Evolutionary conservation across 2,888 invertebrate genomes (phyloP).

Genomic region (Mycalesis mineus): DNA sequence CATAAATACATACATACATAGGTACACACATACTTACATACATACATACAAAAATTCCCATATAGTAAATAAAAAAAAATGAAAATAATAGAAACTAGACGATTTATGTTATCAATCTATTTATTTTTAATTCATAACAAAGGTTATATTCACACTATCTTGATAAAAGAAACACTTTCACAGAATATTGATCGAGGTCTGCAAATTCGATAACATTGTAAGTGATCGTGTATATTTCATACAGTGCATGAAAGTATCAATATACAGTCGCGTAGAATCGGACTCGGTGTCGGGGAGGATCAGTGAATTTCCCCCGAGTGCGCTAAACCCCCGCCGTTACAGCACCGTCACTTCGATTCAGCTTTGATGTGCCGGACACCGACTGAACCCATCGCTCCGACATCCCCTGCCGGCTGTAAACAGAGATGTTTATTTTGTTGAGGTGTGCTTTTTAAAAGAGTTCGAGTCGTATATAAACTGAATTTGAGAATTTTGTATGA

Average conservation of each 20-base stretch:
- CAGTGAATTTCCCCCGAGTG: conserved; percentile 70
- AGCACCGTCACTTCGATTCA: conserved; percentile 53
- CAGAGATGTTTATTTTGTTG: not conserved
- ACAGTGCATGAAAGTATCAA: conserved; percentile 1
- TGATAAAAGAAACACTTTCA: too few species aligned
- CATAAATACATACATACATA: too few species aligned
- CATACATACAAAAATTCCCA: too few species aligned
- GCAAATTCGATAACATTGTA: not conserved
- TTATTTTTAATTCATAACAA: too few species aligned
- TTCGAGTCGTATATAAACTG: too few species aligned
- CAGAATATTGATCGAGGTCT: too few species aligned
- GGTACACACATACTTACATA: too few species aligned
- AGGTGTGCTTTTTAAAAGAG: not conserved
- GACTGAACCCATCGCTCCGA: conserved; percentile 3
- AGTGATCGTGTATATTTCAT: not conserved
- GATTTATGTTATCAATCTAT: too few species aligned
- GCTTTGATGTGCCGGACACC: conserved; percentile 46
- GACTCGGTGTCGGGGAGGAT: conserved; percentile 42
- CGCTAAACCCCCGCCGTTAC: conserved; percentile 58
- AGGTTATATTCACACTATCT: too few species aligned
- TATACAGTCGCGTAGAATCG: not conserved
- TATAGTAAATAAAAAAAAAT: too few species aligned
- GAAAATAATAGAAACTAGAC: too few species aligned
- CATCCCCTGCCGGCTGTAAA: conserved; percentile 8
- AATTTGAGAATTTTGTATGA: too few species aligned